These are phyloP conservation scores for Cheiracanthium punctorium DNA, from an alignment of 2,888 invertebrate species.

Conservation along the genomic window DNA sequence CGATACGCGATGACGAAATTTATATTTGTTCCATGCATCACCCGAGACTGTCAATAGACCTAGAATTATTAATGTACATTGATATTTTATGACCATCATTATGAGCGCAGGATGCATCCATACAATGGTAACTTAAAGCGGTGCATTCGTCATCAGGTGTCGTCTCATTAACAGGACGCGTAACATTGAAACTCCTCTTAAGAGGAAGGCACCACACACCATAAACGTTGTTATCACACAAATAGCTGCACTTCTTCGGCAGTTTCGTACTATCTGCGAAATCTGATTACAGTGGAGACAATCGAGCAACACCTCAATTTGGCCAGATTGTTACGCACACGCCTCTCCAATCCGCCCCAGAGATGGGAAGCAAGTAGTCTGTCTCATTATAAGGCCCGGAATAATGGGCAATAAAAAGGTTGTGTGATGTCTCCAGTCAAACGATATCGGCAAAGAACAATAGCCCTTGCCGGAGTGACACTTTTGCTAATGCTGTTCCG, in stretches of 20 bases:
- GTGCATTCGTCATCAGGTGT: too few relatives aligned
- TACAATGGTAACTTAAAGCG: too few relatives aligned
- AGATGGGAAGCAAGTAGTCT: too few relatives aligned
- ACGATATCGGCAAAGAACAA: neutral
- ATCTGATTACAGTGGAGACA: neutral
- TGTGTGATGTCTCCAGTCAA: neutral
- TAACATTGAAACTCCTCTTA: too few relatives aligned
- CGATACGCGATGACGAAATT: too few relatives aligned
- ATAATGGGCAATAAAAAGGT: neutral
- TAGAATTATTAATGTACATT: neutral
- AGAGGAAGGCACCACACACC: too few relatives aligned
- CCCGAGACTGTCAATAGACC: neutral
- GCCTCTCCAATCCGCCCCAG: neutral
- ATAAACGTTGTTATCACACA: neutral
- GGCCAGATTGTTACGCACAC: neutral
- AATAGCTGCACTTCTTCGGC: neutral
- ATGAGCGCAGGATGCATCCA: neutral
- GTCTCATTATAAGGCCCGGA: neutral
- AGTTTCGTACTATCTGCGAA: neutral
- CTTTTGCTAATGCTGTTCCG: neutral
- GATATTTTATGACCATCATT: neutral
- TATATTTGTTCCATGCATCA: neutral
- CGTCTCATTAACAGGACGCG: too few relatives aligned
- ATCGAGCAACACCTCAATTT: neutral
- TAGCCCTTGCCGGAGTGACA: neutral